These are phyloP conservation scores for Drosophila jambulina DNA, from an alignment of 1,140 invertebrate genomes.

Conservation along the genomic window DNA sequence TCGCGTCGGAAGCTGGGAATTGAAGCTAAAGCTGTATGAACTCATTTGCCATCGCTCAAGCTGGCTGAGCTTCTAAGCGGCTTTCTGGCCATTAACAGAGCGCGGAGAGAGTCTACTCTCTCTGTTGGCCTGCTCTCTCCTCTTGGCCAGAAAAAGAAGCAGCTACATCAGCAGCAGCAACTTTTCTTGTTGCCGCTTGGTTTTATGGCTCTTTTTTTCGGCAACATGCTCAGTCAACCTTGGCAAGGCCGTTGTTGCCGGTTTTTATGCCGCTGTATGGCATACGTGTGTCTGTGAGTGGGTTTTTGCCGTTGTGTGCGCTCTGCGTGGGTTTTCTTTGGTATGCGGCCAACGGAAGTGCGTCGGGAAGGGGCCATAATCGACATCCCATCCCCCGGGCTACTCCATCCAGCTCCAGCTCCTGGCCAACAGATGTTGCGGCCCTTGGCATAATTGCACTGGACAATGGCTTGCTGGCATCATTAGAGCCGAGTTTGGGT, in stretches of 20 bases:
- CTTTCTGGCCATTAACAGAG: conserved; percentile 58
- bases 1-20: conserved; percentile 9
- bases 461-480: conserved; percentile 65
- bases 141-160: conserved; percentile 54
- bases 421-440: conserved; percentile 38
- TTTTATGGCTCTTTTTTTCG: conserved; percentile 75
- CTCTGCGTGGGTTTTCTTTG: conserved; percentile 65
- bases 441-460: conserved; percentile 67
- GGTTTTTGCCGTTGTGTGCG: conserved; percentile 39
- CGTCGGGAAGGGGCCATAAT: conserved; percentile 58
- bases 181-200: conserved; percentile 70
- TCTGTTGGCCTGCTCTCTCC: conserved; percentile 29
- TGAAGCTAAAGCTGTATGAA: conserved; percentile 44
- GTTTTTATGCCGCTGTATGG: conserved; percentile 61
- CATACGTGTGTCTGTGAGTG: conserved; percentile 23
- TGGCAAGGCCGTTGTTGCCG: conserved; percentile 85
- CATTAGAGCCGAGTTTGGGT: conserved; percentile 64
- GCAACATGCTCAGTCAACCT: conserved; percentile 82
- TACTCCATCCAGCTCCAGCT: conserved; percentile 10
- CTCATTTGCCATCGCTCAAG: conserved; percentile 62
- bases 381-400: conserved; percentile 45
- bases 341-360: conserved; percentile 78
- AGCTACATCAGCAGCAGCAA: conserved; percentile 54
- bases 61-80: conserved; percentile 75
- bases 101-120: conserved; percentile 39